Evolutionary conservation across 2,888 invertebrate species (phyloP), one percentile per base, ranked within the genome.

Genomic region (Rutpela maculata): DNA sequence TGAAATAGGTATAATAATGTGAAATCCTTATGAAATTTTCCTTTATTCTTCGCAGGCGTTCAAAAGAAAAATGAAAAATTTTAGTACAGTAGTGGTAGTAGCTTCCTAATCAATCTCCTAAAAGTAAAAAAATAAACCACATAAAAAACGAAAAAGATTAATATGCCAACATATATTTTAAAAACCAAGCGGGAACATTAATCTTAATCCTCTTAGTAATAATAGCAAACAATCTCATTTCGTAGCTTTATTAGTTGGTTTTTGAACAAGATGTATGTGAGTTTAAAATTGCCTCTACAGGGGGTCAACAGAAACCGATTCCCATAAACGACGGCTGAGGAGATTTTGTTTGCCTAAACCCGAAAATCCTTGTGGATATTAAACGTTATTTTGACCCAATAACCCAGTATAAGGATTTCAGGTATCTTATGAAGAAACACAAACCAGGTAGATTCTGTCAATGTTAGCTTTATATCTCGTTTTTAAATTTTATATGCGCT

Each of bases 381-480:
- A 80, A 78, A 78, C 77, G 81, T 80, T 81, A 79, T 85, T 87
- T 86, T 87, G 84, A 84, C 85, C 86, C 85, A 85, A 85, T 86
- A 86, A 85, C 84, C 85, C 84, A 85, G 84, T 85, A 85, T 85
- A 84, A 83, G 78, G 76, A 77, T 77, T 80, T 81, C 84, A 81
- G 81, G 81, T 81, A 81, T 74, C 65, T 65, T 56, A 55, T 57
- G 60, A 35, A 18, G 65, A 18, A 62, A 76, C 68, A 59, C 77
- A 76, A 60, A 57, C 50, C 74, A 74, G 74, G 74, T 74, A 74
- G 74, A 67, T 19, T 65, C 66, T 26, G 22, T 26, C 22, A 3
- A 31, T n/a, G 59, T 31, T 35, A 59, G 31, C 31, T 26, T 43
- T 60, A 15, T 35, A 9, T 31, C 38, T 59, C 26, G 74, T 38